Base-by-base conservation (phyloP, 2,113 vertebrate species). In the Suricata suricatta region DNA sequence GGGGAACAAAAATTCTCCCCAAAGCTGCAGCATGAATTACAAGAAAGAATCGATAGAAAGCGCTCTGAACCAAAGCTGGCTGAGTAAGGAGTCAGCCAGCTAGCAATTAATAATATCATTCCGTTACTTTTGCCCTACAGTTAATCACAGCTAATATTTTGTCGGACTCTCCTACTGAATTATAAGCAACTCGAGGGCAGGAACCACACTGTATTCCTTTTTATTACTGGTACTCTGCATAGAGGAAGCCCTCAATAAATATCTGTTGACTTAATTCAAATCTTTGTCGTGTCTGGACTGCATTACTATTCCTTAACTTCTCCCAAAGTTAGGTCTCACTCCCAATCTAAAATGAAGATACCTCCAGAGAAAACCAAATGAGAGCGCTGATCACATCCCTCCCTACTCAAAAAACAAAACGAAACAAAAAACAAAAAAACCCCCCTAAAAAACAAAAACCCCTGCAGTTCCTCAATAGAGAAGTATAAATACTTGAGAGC, bases 281-380 rank as follows among this genome's bases (percentile, higher is more conserved):
- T 57, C 38, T 95, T 21, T 85, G 64, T 80, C 41, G 27, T 12
- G 23, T 85, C 29, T 86, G 81, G 10, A 88, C 86, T 35, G 60
- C 10, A 50, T 38, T 44, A 41, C 33, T 77, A n/a, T 47, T 25
- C 88, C 15, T 29, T 17, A 79, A 68, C 11, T 13, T 94, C 77
- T 74, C 52, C 38, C n/a, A 38, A 33, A 1, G 85, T 84, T n/a
- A 76, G 15, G n/a, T 76, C 19, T 72, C 64, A 93, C 14, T 88
- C 19, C 15, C 21, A 86, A 77, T 35, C 66, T 92, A 52, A 96
- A 50, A 63, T 7, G 95, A 88, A 84, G 33, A 52, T 23, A 79
- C 66, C 81, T 77, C 74, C n/a, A 76, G 66, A 90, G 87, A 97
- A 95, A 85, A 68, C 44, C 72, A 84, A 80, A 76, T 15, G 44